Conservation (phyloP, 2,113 vertebrate genomes). For the Heliornis fulica region DNA sequence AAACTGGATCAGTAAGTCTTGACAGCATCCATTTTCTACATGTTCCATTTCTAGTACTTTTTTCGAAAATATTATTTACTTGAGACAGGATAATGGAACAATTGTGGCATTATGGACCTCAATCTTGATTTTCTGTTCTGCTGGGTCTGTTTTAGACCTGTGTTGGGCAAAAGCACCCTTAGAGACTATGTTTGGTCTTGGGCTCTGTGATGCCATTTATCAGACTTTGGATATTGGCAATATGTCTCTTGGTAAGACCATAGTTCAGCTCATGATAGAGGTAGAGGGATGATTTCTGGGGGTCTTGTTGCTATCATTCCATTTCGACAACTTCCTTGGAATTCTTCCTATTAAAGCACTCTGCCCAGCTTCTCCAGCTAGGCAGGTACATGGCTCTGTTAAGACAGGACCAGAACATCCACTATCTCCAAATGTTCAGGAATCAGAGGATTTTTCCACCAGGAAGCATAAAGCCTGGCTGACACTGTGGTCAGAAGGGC, state of each 20-base stretch:
- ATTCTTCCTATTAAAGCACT: not conserved
- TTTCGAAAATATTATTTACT: not conserved
- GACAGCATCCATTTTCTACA: not conserved
- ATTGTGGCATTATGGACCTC: not conserved
- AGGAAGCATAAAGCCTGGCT: not conserved
- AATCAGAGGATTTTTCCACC: not conserved
- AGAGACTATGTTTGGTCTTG: not conserved
- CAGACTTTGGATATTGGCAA: not conserved
- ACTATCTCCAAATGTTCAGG: not conserved
- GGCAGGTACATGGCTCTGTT: accelerated
- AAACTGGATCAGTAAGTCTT: not conserved
- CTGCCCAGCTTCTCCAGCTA: not conserved
- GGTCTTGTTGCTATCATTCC: not conserved
- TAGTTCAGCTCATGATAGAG: not conserved
- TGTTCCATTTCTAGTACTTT: not conserved
- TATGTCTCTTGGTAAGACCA: not conserved
- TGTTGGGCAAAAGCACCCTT: not conserved
- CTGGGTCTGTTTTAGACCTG: not conserved
- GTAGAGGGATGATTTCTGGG: not conserved
- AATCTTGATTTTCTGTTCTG: not conserved
- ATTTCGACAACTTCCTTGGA: not conserved
- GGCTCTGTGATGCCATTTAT: not conserved
- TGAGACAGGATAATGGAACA: not conserved
- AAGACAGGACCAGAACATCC: not conserved
- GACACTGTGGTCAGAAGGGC: not conserved